Base-by-base conservation (phyloP, 2,113 vertebrate genomes). In the Pseudopodoces humilis region DNA sequence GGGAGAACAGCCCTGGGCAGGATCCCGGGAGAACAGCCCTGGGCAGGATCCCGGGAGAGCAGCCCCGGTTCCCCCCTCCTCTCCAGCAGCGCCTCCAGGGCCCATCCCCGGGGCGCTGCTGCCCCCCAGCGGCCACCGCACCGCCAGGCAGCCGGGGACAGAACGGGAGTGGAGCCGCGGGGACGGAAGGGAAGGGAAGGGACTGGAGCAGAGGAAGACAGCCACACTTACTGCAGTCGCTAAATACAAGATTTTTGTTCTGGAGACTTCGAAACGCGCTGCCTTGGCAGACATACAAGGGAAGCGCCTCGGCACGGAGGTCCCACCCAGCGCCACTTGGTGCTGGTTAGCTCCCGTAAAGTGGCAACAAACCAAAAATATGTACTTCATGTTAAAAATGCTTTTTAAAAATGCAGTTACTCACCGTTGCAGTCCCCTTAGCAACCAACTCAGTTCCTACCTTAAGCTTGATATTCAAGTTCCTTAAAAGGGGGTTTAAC, bases 171-270 rank as follows among this genome's bases (percentile, higher is more conserved):
- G 37, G 46, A 43, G 46, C 46, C 9, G 37, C 43, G 20, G 33
- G 20, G 20, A 30, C 15, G 12, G 43, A 20, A 23, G 39, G 19
- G 43, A 15, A 3, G 37, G 53, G 22, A 30, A 4, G 25, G 50
- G 63, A 47, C 11, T 8, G 37, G 24, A n/a, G 22, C n/a, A 10
- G 43, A 30, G 27, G 8, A 13, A 44, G 23, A 14, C 31, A 33
- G 64, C 31, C 13, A 2, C 15, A 0, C 22, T 22, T 8, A 1
- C 1, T 5, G 19, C 3, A 17, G 33, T 1, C 11, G 3, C 46
- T 15, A 15, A 58, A 37, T 6, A 25, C 56, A 2, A 2, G 1
- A 3, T 9, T 37, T 59, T 41, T 47, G 20, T 24, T 7, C 50
- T 7, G 16, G 23, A 19, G 25, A 4, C 18, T n/a, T 23, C 23